Conservation (phyloP, 53 echinoderm and acorn worm species). For the Holothuria leucospilota region DNA sequence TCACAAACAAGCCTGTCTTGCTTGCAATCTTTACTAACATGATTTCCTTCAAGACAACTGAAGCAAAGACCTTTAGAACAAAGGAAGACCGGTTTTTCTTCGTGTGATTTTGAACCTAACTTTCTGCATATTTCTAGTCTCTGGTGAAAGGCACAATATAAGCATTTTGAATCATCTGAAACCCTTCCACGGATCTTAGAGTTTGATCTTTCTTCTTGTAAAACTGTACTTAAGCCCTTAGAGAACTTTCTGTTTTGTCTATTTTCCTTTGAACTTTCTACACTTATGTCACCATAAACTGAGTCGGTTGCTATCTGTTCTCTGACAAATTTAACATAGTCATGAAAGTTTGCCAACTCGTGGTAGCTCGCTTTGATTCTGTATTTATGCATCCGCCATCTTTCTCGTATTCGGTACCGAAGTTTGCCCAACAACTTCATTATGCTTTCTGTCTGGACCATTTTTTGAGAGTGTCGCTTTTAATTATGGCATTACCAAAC, state of each 20-base stretch:
- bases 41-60: too few species aligned
- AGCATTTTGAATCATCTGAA: slow-evolving; percentile 6
- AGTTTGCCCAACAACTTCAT: slow-evolving; percentile 64
- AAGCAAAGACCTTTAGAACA: slow-evolving; percentile 65
- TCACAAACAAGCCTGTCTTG: slow-evolving; percentile 46
- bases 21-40: too few species aligned
- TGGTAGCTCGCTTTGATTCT: slow-evolving; percentile 16
- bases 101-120: slow-evolving; percentile 38
- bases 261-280: too few species aligned
- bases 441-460: slow-evolving; percentile 65
- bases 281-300: too few species aligned
- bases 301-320: slow-evolving; percentile 43
- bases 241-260: background rate
- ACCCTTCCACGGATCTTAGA: background rate
- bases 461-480: slow-evolving; percentile 12
- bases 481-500: slow-evolving; percentile 48
- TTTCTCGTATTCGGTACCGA: slow-evolving; percentile 56
- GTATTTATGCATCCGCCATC: slow-evolving; percentile 43
- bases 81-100: slow-evolving; percentile 50
- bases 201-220: background rate
- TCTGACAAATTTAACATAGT: too few species aligned
- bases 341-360: too few species aligned
- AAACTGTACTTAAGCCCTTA: slow-evolving; percentile 4
- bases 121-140: slow-evolving; percentile 47
- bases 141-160: slow-evolving; percentile 48